Conservation (phyloP, 2,113 vertebrate species). For the Saccopteryx leptura region DNA sequence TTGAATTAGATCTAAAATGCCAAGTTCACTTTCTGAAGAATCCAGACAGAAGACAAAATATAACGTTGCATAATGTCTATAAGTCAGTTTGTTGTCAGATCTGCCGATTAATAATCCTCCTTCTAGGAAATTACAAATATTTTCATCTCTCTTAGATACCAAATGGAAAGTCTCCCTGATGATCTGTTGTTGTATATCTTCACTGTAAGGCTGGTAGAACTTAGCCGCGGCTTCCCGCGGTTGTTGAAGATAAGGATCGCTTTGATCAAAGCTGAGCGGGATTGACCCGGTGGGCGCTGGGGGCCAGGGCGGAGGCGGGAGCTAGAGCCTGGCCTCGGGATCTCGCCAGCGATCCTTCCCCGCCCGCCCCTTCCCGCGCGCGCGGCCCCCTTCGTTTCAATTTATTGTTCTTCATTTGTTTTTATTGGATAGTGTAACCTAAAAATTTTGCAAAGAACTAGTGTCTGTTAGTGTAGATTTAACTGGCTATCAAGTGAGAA, state of each 20-base stretch:
- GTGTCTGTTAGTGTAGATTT: neutral
- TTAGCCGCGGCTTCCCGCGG: constrained; percentile 98
- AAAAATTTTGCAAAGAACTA: neutral
- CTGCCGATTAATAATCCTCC: no score
- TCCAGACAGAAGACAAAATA: no score
- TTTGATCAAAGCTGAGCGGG: constrained; percentile 94
- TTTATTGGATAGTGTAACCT: neutral
- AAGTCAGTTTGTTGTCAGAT: no score
- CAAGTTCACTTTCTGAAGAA: no score
- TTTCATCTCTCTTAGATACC: no score
- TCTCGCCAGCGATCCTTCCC: constrained; percentile 58
- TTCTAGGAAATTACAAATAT: no score
- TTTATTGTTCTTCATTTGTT: constrained; percentile 12
- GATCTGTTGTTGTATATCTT: no score
- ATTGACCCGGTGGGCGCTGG: constrained; percentile 20
- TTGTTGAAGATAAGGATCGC: constrained; percentile 99
- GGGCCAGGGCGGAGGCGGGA: constrained; percentile 62
- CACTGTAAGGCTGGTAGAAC: constrained; percentile 97
- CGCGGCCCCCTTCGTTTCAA: neutral
- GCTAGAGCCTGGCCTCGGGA: constrained; percentile 32
- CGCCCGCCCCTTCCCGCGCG: constrained; percentile 72
- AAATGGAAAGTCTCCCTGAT: no score
- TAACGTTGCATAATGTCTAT: no score
- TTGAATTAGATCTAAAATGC: no score
- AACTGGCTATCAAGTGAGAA: neutral